Percentiles rank a stretch among this genome's conserved stretches.
Evolutionary conservation across 1,140 invertebrate species (phyloP).

Genomic region (Pantala flavescens): DNA sequence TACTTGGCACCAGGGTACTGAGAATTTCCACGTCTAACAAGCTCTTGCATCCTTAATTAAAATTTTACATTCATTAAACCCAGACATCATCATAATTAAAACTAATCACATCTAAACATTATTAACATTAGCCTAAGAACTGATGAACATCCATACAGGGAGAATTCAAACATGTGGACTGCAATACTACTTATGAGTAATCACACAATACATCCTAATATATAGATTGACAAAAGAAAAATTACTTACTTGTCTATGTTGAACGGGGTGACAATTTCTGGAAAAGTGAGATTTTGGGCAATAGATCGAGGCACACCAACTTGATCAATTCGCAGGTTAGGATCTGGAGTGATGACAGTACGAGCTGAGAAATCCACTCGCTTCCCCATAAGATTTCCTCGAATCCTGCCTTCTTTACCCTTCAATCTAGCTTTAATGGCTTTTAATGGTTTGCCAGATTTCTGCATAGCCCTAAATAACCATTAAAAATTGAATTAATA

Average conservation of each 20-base stretch:
- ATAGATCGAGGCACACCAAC: slow-evolving; percentile 97
- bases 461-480: slow-evolving; percentile 81
- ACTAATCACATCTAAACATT: background rate
- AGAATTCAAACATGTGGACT: slow-evolving; percentile 11
- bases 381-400: slow-evolving; percentile 99
- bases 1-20: slow-evolving; percentile 99
- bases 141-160: background rate
- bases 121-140: background rate
- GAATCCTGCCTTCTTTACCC: slow-evolving; percentile 94
- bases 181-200: no score
- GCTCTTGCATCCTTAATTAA: slow-evolving; percentile 76
- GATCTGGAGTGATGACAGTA: slow-evolving; percentile 99
- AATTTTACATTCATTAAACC: background rate
- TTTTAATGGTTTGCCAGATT: slow-evolving; percentile 96
- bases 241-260: slow-evolving; percentile 79
- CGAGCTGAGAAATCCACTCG: slow-evolving; percentile 98
- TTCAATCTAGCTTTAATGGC: slow-evolving; percentile 87
- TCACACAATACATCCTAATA: no score
- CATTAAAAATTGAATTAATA: slow-evolving; percentile 11
- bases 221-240: slow-evolving; percentile 16
- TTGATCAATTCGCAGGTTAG: slow-evolving; percentile 96
- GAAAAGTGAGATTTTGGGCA: slow-evolving; percentile 98
- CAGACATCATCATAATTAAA: background rate
- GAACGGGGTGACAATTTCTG: slow-evolving; percentile 98
- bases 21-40: slow-evolving; percentile 90